Evolutionary conservation across 2,888 invertebrate genomes (phyloP).

Genomic region (Nesidiocoris tenuis): DNA sequence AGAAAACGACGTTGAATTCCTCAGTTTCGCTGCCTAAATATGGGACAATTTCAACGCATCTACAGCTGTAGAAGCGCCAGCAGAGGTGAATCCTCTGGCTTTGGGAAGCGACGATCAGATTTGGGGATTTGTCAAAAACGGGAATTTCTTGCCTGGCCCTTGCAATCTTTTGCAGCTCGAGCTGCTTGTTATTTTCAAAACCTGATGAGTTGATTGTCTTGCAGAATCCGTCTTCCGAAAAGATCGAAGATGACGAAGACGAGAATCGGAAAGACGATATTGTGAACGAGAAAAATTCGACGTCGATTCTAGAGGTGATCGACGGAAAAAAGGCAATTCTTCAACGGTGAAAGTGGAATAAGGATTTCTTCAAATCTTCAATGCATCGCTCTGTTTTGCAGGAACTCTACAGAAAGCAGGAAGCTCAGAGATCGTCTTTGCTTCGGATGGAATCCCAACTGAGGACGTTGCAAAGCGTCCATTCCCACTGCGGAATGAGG

Average conservation of each 20-base stretch:
- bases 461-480: constrained; percentile 15
- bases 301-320: not conserved
- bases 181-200: not conserved
- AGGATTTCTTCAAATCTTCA: not conserved
- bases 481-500: constrained; percentile 18
- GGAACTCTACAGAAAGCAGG: constrained; percentile 10
- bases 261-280: not conserved
- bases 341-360: too few relatives aligned
- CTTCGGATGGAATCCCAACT: constrained; percentile 29
- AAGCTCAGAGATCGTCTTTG: constrained; percentile 14
- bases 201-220: too few relatives aligned
- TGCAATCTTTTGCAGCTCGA: too few relatives aligned
- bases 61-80: too few relatives aligned
- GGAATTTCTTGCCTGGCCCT: too few relatives aligned
- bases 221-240: not conserved
- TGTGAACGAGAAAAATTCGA: not conserved
- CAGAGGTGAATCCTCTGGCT: too few relatives aligned
- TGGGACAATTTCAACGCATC: too few relatives aligned
- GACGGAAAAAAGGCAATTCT: not conserved
- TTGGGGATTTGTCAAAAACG: too few relatives aligned
- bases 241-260: not conserved
- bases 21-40: too few relatives aligned
- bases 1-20: too few relatives aligned
- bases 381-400: not conserved
- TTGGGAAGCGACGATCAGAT: too few relatives aligned